Conservation (phyloP, 2,797 vertebrate genomes). For the Forpus xanthops region DNA sequence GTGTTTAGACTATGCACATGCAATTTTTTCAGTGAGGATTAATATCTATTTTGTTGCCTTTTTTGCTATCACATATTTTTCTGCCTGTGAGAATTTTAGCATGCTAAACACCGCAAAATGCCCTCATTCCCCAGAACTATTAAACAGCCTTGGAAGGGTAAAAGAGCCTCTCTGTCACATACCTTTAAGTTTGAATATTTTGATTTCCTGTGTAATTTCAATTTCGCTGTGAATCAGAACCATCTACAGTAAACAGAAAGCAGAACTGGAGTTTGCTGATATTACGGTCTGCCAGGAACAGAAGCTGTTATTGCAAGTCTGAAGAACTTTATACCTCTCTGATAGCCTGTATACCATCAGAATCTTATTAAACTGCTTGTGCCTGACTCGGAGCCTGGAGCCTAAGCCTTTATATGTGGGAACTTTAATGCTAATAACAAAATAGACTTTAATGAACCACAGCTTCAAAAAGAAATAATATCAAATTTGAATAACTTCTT, state of each 20-base stretch:
- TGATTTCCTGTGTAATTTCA: conserved; percentile 72
- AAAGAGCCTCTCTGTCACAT: conserved; percentile 17
- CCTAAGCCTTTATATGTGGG: neutral
- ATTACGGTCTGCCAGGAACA: conserved; percentile 49
- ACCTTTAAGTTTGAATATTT: conserved; percentile 67
- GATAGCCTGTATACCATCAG: conserved; percentile 46
- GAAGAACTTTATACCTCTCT: conserved; percentile 56
- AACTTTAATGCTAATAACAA: conserved; percentile 31
- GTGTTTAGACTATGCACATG: neutral
- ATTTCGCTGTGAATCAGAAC: conserved; percentile 68
- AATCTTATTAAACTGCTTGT: conserved; percentile 64
- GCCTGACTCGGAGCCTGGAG: neutral
- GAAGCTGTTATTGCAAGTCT: conserved; percentile 56
- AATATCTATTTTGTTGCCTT: neutral
- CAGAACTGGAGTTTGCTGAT: conserved; percentile 61
- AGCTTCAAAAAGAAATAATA: conserved; percentile 54
- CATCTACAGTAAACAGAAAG: conserved; percentile 69
- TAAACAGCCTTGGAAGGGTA: conserved; percentile 39
- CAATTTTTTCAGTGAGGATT: neutral
- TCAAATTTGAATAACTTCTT: conserved; percentile 12
- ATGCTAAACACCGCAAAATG: conserved; percentile 17
- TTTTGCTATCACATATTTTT: neutral
- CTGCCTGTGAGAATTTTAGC: conserved; percentile 21
- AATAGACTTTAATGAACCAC: conserved; percentile 46
- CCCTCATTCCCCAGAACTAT: conserved; percentile 43